These are phyloP conservation scores for Cephus spinipes DNA, from an alignment of 2,888 invertebrate species.

Conservation along the genomic window DNA sequence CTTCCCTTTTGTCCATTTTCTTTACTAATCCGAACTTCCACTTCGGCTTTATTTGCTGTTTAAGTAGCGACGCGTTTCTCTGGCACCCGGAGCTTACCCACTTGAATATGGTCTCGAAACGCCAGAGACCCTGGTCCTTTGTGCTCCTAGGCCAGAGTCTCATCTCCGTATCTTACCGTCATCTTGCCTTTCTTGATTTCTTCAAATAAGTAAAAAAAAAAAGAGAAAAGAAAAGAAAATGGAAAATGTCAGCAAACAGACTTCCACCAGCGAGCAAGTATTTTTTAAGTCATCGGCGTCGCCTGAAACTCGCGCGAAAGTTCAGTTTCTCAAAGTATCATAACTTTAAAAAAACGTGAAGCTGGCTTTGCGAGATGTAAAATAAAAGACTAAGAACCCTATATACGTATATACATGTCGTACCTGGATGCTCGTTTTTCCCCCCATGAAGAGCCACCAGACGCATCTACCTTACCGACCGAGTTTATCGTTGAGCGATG, in stretches of 20 bases:
- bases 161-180: not conserved
- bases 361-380: not conserved
- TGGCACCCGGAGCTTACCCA: not conserved
- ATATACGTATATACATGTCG: not conserved
- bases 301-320: not conserved
- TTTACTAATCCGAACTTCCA: not conserved
- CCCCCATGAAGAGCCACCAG: not conserved
- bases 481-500: not conserved
- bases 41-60: constrained; percentile 1
- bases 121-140: not conserved
- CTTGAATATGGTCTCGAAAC: not conserved
- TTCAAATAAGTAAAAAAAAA: not conserved
- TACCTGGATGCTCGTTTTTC: not conserved
- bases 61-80: constrained; percentile 1
- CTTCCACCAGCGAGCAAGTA: not conserved
- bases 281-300: not conserved
- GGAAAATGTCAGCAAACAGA: not conserved
- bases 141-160: not conserved
- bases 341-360: not conserved
- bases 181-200: not conserved
- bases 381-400: not conserved
- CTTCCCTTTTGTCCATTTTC: not conserved
- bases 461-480: not conserved
- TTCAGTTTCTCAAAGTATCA: not conserved
- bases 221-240: no score